phyloP scores from a whole-genome alignment of 2,797 vertebrate species.

The Acrossocheilus fasciatus region DNA sequence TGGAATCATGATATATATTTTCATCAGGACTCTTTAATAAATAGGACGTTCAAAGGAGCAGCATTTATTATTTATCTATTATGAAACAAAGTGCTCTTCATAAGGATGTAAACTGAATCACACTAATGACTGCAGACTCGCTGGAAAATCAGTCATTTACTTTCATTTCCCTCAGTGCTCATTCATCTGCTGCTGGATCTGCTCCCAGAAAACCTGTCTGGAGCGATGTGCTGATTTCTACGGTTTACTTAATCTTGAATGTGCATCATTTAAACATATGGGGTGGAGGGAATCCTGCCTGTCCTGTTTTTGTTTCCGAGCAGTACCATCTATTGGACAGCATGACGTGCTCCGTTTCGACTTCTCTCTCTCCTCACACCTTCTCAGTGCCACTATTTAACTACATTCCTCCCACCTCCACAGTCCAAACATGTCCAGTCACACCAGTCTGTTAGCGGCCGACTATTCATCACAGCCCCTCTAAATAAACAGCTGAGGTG shows the following conservation, averaged over 20 bases:
- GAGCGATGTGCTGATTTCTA: slow-evolving; percentile 16
- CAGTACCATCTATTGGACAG: not conserved
- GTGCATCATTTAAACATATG: not conserved
- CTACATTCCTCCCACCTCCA: slow-evolving; percentile 76
- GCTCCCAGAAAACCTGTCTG: slow-evolving; percentile 28
- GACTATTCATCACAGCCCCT: slow-evolving; percentile 73
- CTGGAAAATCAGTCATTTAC: slow-evolving; percentile 21
- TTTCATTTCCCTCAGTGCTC: slow-evolving; percentile 20
- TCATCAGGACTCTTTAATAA: not conserved
- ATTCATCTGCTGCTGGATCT: slow-evolving; percentile 32
- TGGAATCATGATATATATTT: too few species aligned
- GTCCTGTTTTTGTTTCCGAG: not conserved
- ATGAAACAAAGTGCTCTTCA: slow-evolving; percentile 8
- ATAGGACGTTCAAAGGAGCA: not conserved
- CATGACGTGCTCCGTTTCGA: not conserved
- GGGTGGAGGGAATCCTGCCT: not conserved
- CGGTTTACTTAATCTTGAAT: slow-evolving; percentile 3
- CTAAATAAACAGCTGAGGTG: slow-evolving; percentile 78
- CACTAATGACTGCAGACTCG: slow-evolving; percentile 27
- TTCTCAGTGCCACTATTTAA: slow-evolving; percentile 72
- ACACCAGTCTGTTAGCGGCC: slow-evolving; percentile 72
- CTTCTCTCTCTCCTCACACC: slow-evolving; percentile 61
- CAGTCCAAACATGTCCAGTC: slow-evolving; percentile 75
- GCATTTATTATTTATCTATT: not conserved
- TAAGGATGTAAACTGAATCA: slow-evolving; percentile 21